Base-by-base conservation (phyloP, 2,888 invertebrate genomes). In the Sinohyriopsis cumingii region DNA sequence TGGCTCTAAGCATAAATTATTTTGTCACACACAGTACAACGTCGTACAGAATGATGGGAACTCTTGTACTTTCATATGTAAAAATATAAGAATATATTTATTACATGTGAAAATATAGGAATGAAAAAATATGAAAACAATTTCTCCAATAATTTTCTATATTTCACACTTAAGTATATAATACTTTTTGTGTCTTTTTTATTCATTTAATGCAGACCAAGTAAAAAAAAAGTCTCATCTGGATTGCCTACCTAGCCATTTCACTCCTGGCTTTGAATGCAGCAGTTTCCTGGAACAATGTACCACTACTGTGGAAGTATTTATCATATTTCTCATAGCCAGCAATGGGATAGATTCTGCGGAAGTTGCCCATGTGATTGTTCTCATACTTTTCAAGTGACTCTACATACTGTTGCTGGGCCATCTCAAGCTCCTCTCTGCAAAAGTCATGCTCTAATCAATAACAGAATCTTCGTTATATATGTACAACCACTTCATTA, bases 261-360 rank as follows among this genome's bases (percentile, higher is more conserved):
- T 90, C 90, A 63, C 85, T 81, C 54, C 90, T 81, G 18, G 89
- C 90, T 77, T 88, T 89, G 77, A 88, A 90, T 9, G 90, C 88
- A 28, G 89, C 89, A 9, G 90, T 90, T 77, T 90, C 90, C 76
- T 90, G 89, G 78, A 89, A 90, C 53, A 90, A 85, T 3, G 90
- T 89, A 22, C 89, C 89, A 72, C 88, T 88, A 73, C 83, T 87
- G 75, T 89, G 86, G 80, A 90, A 89, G 78, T 80, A 90, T 78
- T 89, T 89, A 64, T 90, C 88, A 72, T 90, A 90, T 68, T 88
- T 88, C 28, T 89, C 89, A 6, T 71, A 72, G 59, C 82, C 86
- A 6, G 84, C 79, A 7, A 63, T 57, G 0, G 90, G 90, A 76
- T 89, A 90, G 53, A 90, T 89, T 45, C 89, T 79, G n/a, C 90